Evolutionary conservation across 2,888 invertebrate species (phyloP).

Genomic region (Zele albiditarsus): DNA sequence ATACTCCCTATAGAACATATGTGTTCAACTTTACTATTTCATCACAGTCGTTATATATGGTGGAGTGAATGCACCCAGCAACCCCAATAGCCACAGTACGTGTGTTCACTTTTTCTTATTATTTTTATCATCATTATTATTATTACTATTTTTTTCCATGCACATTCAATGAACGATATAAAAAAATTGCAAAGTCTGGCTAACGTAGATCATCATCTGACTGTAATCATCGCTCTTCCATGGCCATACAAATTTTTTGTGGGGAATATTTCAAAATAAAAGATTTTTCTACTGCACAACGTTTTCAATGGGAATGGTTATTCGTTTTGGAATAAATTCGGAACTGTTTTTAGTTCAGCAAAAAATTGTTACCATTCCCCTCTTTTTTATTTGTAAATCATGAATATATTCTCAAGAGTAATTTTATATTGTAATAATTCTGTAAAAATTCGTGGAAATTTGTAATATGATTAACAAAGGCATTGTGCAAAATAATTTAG

Average conservation of each 20-base stretch:
- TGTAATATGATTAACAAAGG: not conserved
- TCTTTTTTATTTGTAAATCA: too few relatives aligned
- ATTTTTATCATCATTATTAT: too few relatives aligned
- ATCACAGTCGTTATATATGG: not conserved
- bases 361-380: too few relatives aligned
- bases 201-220: not conserved
- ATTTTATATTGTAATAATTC: not conserved
- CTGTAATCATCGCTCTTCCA: not conserved
- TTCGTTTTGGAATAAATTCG: too few relatives aligned
- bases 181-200: too few relatives aligned
- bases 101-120: too few relatives aligned
- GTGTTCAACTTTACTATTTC: not conserved
- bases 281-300: too few relatives aligned
- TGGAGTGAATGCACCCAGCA: not conserved
- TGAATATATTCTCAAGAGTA: not conserved
- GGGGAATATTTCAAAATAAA: not conserved
- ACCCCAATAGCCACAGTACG: not conserved
- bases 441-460: not conserved
- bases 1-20: not conserved
- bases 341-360: too few relatives aligned
- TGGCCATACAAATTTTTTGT: not conserved
- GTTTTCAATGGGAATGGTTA: too few relatives aligned
- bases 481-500: slow-evolving; percentile 18
- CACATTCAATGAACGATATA: too few relatives aligned
- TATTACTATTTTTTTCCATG: too few relatives aligned